phyloP scores from a whole-genome alignment of 2,797 vertebrate species.

The Corythornis leucogaster region DNA sequence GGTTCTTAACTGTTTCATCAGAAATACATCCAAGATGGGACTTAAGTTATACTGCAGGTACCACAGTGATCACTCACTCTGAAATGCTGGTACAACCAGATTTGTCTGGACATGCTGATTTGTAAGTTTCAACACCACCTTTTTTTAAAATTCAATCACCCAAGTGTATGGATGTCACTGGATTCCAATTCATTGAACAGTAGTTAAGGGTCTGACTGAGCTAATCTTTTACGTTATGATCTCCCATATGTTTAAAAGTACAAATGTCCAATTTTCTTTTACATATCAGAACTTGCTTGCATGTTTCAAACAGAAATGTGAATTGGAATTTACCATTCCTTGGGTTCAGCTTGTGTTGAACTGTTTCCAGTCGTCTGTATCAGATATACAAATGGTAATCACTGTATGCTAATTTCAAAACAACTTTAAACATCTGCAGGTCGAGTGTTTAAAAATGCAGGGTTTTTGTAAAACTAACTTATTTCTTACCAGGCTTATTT shows the following conservation, averaged over 20 bases:
- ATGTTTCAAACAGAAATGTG: neutral
- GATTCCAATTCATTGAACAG: neutral
- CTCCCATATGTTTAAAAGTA: neutral
- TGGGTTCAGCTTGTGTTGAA: neutral
- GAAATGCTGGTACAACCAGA: neutral
- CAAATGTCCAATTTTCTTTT: neutral
- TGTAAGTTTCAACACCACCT: no score
- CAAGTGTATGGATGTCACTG: fast-evolving
- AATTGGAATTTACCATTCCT: neutral
- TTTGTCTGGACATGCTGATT: neutral
- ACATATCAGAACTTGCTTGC: neutral
- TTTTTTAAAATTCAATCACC: neutral
- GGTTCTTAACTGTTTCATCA: neutral
- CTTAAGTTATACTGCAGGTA: neutral
- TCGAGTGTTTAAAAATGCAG: neutral
- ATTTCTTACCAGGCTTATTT: neutral
- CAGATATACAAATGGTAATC: neutral
- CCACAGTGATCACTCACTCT: neutral
- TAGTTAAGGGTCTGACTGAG: neutral
- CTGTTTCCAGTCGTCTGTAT: neutral
- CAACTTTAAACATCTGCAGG: neutral
- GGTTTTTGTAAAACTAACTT: neutral
- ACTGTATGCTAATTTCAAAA: neutral
- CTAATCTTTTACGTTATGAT: neutral
- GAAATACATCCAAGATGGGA: neutral